Evolutionary conservation across 2,888 invertebrate species (phyloP).

Genomic region (Heliconius charithonia): DNA sequence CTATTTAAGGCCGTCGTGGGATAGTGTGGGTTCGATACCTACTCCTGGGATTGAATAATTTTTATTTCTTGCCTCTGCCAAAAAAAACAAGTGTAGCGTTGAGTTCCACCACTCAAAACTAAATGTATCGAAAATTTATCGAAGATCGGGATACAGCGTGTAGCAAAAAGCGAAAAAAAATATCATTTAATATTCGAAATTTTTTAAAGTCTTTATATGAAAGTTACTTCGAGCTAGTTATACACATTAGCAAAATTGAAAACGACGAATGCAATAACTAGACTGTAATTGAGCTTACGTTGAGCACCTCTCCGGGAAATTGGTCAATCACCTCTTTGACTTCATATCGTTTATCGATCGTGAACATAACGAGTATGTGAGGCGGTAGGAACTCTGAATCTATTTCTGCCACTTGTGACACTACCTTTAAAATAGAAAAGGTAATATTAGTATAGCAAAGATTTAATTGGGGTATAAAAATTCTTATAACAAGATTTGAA

Average conservation of each 20-base stretch:
- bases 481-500: too few species aligned
- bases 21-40: too few species aligned
- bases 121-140: too few species aligned
- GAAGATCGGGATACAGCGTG: too few species aligned
- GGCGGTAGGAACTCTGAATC: conserved; percentile 73
- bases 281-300: conserved; percentile 54
- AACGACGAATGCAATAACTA: not conserved
- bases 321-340: conserved; percentile 65
- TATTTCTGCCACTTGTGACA: conserved; percentile 54
- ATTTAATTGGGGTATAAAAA: not conserved
- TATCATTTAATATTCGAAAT: not conserved
- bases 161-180: not conserved
- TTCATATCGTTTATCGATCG: conserved; percentile 68
- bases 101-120: too few species aligned
- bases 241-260: not conserved
- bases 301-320: conserved; percentile 65
- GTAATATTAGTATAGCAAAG: too few species aligned
- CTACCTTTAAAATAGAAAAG: conserved; percentile 53
- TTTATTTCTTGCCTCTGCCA: too few species aligned
- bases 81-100: too few species aligned
- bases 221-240: not conserved
- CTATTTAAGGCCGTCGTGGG: too few species aligned
- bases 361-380: conserved; percentile 73
- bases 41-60: too few species aligned
- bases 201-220: not conserved